Conservation (phyloP, 2,113 vertebrate genomes). For the Ailurus styani region DNA sequence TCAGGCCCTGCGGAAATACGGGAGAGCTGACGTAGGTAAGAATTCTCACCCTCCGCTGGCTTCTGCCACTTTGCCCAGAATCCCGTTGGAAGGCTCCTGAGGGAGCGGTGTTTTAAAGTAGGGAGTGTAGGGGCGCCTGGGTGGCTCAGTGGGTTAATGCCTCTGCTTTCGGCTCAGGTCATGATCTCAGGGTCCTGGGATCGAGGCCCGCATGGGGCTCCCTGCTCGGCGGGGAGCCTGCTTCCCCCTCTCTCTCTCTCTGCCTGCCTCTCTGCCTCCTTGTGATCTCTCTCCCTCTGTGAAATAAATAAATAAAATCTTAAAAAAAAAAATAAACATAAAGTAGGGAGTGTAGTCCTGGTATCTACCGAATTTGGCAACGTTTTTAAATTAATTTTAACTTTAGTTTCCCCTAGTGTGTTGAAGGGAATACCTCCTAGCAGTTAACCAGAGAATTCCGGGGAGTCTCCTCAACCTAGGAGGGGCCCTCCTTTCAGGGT, state of each 20-base stretch:
- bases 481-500: not conserved
- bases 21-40: not conserved
- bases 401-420: not conserved
- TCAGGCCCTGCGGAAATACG: rapidly evolving
- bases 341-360: not conserved
- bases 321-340: no score
- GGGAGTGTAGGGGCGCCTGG: not conserved
- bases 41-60: not conserved
- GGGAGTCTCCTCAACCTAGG: not conserved
- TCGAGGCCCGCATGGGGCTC: no score
- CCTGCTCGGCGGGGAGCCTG: no score
- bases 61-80: not conserved
- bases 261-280: no score
- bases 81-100: not conserved
- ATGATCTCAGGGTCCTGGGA: no score
- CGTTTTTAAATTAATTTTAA: not conserved
- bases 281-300: no score
- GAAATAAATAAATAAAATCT: no score
- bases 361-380: not conserved
- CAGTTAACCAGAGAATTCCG: not conserved
- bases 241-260: no score
- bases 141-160: no score
- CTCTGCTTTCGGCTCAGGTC: no score
- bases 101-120: not conserved
- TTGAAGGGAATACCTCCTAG: not conserved